Conservation (phyloP, 2,797 vertebrate genomes). For the Danio choprae region DNA sequence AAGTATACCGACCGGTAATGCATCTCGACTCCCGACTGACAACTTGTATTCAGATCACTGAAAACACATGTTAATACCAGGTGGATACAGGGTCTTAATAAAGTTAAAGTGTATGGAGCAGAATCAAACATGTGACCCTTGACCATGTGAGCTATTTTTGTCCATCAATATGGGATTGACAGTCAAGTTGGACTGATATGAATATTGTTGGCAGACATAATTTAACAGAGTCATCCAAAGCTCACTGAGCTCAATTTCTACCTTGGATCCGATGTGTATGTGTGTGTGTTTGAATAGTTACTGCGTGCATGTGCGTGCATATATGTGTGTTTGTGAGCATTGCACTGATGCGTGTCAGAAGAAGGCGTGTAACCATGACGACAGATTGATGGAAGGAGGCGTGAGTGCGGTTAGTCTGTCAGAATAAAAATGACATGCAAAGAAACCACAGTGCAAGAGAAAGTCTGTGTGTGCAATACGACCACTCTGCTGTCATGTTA, state of each 20-base stretch:
- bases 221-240: slow-evolving; percentile 1
- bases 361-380: slow-evolving; percentile 18
- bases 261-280: neutral
- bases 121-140: no score
- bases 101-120: neutral
- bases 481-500: slow-evolving; percentile 6
- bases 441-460: slow-evolving; percentile 1
- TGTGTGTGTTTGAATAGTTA: neutral
- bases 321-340: slow-evolving; percentile 8
- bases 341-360: slow-evolving; percentile 27
- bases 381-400: slow-evolving; percentile 35
- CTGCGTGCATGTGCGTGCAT: slow-evolving; percentile 6
- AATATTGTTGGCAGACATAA: neutral
- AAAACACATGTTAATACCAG: no score
- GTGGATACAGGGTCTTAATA: no score
- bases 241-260: neutral
- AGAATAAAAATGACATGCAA: slow-evolving; percentile 13
- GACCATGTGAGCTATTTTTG: no score
- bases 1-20: no score
- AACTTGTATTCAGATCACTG: no score
- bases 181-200: no score
- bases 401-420: slow-evolving; percentile 5
- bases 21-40: no score
- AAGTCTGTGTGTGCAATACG: neutral
- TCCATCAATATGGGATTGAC: neutral